Evolutionary conservation across 1,140 invertebrate species (phyloP), one percentile per base, ranked within the genome.

Genomic region (Melipona quadrifasciata): DNA sequence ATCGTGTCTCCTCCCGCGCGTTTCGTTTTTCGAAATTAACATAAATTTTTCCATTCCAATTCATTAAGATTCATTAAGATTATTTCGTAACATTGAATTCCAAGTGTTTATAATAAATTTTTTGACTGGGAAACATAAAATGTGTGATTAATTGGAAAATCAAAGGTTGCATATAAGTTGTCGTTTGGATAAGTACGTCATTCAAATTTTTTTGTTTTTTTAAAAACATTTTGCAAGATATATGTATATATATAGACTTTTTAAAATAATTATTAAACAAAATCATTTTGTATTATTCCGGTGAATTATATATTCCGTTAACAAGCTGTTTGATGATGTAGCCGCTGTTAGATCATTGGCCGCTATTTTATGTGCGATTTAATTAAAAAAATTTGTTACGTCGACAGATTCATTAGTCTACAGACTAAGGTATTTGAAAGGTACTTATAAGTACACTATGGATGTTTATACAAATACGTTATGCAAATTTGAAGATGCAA

Each of bases 231-330:
- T 1, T 24, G 47, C 3, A 31, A 27, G 19, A 3, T 21, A 5
- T 5, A 17, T 61, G 16, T 12, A 1, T 21, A 5, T 5, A 17
- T 61, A 21, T 12, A n/a, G n/a, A 27, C n/a, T 51, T 47, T 24
- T 53, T 53, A n/a, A 1, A 21, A 47, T 74, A 24, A 6, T 53
- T n/a, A 11, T 53, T 19, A 11, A 47, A 27, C 31, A 64, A 53
- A 10, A 10, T 53, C 14, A 0, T 16, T 55, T 65, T 21, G 11
- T 47, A 39, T 55, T 31, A 73, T 67, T 82, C 17, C 27, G n/a
- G n/a, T 16, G 55, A 82, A 75, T 82, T 82, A 82, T 39, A 14
- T 77, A 68, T 77, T 82, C 64, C 11, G 19, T 11, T 10, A 6
- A 31, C 8, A 47, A 34, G 12, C 6, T n/a, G n/a, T 73, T 61